Base-by-base conservation (phyloP, 2,797 vertebrate genomes). In the Orientallactaga sibirica region DNA sequence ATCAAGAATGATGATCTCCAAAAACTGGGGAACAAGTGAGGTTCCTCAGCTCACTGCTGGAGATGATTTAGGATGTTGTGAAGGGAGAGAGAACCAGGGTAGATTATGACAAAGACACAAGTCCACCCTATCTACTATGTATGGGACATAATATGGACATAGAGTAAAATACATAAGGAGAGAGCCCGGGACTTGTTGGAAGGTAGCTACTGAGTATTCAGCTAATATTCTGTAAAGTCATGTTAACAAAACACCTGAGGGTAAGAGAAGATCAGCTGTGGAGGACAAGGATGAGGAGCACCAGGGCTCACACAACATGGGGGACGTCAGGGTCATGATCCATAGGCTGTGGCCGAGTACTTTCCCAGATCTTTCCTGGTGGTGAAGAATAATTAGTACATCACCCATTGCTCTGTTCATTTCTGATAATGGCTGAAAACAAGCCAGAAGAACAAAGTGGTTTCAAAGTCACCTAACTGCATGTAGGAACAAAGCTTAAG, bases 401-500 rank as follows among this genome's bases (percentile, higher is more conserved):
- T 19, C 37, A 86, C 15, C 5, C 7, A 37, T 14, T 25, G 27
- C 7, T 80, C 33, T 71, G 15, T 14, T 78, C 33, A 61, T n/a
- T 77, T 61, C 37, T 74, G 37, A 64, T 58, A 71, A 94, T 37
- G 25, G 43, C 41, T 66, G 24, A 86, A 93, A 81, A 29, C 29
- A 81, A 86, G n/a, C 12, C 43, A 37, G 66, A 43, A 71, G 14
- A 43, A 62, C 25, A 22, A 73, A 75, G n/a, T 9, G 27, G 4
- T 82, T 77, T 88, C 43, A 66, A 70, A 62, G 55, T 58, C 64
- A 55, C 10, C 73, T 37, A 43, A 78, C 6, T 78, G 12, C 75
- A 52, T 87, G n/a, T 7, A 66, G 75, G 61, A 91, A 76, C 24
- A 83, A 92, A 82, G 25, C 61, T 90, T 37, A n/a, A 61, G 25